Base-by-base conservation (phyloP, 1,140 invertebrate species). In the Bombus pyrosoma region DNA sequence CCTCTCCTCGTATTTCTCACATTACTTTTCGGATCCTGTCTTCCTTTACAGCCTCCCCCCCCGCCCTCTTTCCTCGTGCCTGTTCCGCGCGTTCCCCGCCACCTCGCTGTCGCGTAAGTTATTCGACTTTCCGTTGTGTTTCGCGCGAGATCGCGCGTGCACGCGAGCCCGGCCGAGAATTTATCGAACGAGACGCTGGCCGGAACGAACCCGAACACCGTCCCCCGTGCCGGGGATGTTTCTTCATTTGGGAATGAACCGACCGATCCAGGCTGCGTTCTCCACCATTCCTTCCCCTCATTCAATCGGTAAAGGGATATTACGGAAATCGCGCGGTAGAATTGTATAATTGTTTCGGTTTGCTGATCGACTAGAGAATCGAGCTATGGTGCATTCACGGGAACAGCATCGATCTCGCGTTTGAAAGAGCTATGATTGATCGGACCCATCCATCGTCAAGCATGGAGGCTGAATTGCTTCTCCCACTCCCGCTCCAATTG, bases 1-100 rank as follows among this genome's bases (percentile, higher is more conserved):
- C 87, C 69, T 85, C 75, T 87, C 86, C 81, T 81, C 87, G 91
- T 84, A 93, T 93, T 93, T 93, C 93, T 92, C 92, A 93, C 93
- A 89, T 93, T 93, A 92, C 92, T 93, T 92, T 90, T 90, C 87
- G 90, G 80, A 86, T 72, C n/a, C 68, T 37, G 74, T 74, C 62
- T 64, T 72, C 71, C 41, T 72, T 18, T 41, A 37, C 39, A 18
- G 10, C n/a, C 53, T 32, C 47, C 12, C 34, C n/a, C n/a, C n/a
- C n/a, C n/a, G n/a, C n/a, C n/a, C 25, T 8, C 10, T n/a, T 34
- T 32, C 79, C 25, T 2, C 15, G 4, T 53, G 25, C 39, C 57
- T 12, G n/a, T 34, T 47, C 39, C 77, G 13, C 68, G 77, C 43
- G 47, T 6, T 8, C 47, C 1, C 47, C 47, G 18, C 47, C 18